Evolutionary conservation across 2,113 vertebrate genomes (phyloP), one percentile per base, ranked within the genome.

Genomic region (Variabilichromis moorii): DNA sequence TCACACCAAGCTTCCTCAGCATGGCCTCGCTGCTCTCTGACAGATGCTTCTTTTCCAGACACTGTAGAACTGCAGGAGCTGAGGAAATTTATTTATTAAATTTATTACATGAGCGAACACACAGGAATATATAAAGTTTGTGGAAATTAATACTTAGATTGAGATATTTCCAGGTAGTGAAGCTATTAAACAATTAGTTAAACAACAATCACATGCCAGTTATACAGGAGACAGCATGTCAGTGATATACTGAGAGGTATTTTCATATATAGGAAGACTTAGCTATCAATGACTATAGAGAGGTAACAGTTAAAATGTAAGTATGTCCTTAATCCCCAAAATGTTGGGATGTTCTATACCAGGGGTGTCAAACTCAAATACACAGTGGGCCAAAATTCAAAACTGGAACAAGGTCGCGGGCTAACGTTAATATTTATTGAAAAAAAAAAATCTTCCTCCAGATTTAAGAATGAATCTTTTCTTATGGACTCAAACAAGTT

Each of bases 1-100:
- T 99, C 92, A 98, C 95, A 2, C 96, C 96, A 1, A 99, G 96
- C 51, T 98, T 99, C 88, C 98, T 97, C 89, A 99, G 96, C 90
- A 95, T 96, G 66, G 97, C 97, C 91, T 98, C 96, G 84, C 93
- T 98, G 92, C 97, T 98, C 28, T 97, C 96, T 0, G 96, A 94
- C 9, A 99, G 94, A 79, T 85, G 95, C 86, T 97, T 98, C 76
- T 95, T 87, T 71, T 98, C 97, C 63, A 99, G 95, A 87, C 97
- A 97, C 78, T 93, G 92, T 1, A 99, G 96, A 6, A 99, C 97
- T 3, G 95, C 95, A 26, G 96, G 87, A 86, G 97, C 98, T 99
- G 94, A 42, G 73, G 14, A 80, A 85, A 33, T 63, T 2, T 24
- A 81, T 54, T 16, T 61, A 61, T 61, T 33, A 80, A 80, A 33